Percentiles rank a stretch among this genome's conserved stretches.
phyloP scores from a whole-genome alignment of 2,113 vertebrate species.

The Tichodroma muraria region DNA sequence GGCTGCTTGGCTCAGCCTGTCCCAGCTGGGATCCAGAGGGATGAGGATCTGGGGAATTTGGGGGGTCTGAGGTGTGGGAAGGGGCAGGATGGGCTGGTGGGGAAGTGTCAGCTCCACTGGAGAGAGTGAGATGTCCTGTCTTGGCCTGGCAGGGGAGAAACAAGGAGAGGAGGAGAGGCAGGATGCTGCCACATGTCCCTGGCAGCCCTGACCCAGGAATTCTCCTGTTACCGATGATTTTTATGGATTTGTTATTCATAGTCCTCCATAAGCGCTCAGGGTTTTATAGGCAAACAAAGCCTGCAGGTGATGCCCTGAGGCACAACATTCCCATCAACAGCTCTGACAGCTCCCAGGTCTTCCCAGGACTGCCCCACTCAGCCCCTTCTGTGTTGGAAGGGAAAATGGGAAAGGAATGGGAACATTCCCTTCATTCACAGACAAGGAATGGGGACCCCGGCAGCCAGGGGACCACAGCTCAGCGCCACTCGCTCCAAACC shows the following conservation, averaged over 20 bases:
- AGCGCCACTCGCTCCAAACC: rapidly evolving
- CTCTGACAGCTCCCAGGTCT: neutral
- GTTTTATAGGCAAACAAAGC: neutral
- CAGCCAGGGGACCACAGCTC: neutral
- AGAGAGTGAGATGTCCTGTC: neutral
- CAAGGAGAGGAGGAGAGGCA: neutral
- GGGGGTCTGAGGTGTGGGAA: neutral
- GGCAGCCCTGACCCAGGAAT: neutral
- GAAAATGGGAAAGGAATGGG: neutral
- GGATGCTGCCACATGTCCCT: rapidly evolving
- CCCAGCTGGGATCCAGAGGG: neutral
- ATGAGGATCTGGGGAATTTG: neutral
- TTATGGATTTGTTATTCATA: neutral
- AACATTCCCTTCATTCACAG: neutral
- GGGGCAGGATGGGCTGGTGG: neutral
- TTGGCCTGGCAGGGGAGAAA: neutral
- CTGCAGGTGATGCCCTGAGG: neutral
- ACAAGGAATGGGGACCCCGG: neutral
- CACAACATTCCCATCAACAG: neutral
- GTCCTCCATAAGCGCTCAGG: neutral
- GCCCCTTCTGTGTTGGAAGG: too few relatives aligned
- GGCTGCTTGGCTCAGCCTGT: neutral
- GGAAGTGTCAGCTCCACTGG: neutral
- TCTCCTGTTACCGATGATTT: neutral
- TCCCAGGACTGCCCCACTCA: neutral